phyloP scores from a whole-genome alignment of 1,140 invertebrate genomes.

The Apis cerana region DNA sequence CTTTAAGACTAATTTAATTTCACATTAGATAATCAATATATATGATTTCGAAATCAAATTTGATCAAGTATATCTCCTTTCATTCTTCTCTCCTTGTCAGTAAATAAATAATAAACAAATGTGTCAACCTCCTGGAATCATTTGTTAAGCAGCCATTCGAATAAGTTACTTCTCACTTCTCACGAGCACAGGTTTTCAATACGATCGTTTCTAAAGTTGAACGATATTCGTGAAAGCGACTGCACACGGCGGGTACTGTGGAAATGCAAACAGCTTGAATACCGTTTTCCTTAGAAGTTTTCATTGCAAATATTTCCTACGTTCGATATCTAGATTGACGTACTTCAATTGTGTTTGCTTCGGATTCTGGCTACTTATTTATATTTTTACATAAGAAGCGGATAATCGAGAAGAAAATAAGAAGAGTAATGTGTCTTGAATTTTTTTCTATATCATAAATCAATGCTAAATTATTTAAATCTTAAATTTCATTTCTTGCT shows the following conservation, averaged over 20 bases:
- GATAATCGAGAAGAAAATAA: background rate
- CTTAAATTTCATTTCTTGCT: no score
- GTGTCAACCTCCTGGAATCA: constrained; percentile 21
- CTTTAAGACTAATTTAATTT: no score
- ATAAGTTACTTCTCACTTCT: constrained; percentile 34
- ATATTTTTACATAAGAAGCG: background rate
- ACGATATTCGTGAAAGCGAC: constrained; percentile 42
- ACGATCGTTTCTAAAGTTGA: constrained; percentile 42
- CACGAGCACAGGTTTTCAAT: constrained; percentile 16
- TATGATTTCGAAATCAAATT: no score
- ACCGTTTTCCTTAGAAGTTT: constrained; percentile 50
- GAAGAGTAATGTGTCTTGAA: background rate
- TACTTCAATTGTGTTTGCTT: constrained; percentile 28
- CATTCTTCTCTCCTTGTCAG: background rate
- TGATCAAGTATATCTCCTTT: background rate
- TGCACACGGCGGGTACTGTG: constrained; percentile 8
- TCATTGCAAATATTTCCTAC: constrained; percentile 48
- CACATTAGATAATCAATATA: no score
- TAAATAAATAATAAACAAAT: constrained; percentile 19
- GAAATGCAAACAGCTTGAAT: constrained; percentile 53
- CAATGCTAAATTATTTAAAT: no score
- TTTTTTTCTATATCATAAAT: no score
- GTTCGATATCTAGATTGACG: constrained; percentile 52
- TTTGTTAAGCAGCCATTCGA: background rate
- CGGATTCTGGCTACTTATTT: constrained; percentile 19